Evolutionary conservation across 2,113 vertebrate genomes (phyloP).

Genomic region (Marcusenius ussheri): DNA sequence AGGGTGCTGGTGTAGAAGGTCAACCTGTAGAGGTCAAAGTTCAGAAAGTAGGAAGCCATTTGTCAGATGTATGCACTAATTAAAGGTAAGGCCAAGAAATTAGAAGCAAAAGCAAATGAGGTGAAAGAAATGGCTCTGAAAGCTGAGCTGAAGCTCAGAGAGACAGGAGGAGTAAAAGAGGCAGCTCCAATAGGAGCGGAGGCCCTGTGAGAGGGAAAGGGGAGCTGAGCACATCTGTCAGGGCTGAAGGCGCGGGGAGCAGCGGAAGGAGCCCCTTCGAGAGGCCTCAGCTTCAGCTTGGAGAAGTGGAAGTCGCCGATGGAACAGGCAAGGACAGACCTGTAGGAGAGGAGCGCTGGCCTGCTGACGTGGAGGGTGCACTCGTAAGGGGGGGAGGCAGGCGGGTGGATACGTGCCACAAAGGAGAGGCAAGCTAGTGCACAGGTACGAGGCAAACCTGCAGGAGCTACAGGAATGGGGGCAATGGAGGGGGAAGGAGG

Average conservation of each 20-base stretch:
- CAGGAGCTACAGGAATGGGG: background rate
- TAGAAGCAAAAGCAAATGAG: background rate
- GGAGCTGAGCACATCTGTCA: background rate
- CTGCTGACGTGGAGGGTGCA: background rate
- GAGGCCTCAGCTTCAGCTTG: background rate
- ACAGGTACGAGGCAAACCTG: background rate
- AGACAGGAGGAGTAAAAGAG: background rate
- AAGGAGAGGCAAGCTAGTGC: background rate
- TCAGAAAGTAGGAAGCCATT: slow-evolving; percentile 6
- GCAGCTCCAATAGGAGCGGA: background rate
- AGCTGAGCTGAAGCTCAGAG: background rate
- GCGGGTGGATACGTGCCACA: background rate
- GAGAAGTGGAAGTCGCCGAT: background rate
- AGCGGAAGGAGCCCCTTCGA: background rate
- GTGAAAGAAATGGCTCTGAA: slow-evolving; percentile 13
- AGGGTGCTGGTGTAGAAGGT: background rate
- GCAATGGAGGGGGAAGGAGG: background rate
- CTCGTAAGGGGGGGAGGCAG: background rate
- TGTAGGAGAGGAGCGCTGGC: background rate
- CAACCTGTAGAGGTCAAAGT: background rate
- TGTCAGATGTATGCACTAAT: background rate
- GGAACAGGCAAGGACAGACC: background rate
- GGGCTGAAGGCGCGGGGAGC: background rate
- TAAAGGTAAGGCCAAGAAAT: slow-evolving; percentile 13
- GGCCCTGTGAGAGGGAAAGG: background rate